Evolutionary conservation across 1,140 invertebrate genomes (phyloP), one percentile per base, ranked within the genome.

Genomic region (Cotesia vestalis): DNA sequence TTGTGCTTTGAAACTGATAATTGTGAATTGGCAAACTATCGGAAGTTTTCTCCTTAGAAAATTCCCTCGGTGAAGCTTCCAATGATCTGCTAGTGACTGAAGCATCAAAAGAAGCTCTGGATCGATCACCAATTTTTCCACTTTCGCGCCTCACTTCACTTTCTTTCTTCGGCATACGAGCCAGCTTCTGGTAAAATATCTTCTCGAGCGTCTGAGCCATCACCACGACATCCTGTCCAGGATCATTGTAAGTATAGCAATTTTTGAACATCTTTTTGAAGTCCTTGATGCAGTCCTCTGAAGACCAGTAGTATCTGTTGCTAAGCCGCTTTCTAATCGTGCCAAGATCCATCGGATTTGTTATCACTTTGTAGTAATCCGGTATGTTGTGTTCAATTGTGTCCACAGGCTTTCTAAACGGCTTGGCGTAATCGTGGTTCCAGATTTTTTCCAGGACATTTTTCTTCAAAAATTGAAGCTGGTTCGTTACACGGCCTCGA

Each of bases 261-360:
- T 99, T 99, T 74, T 94, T 96, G 84, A 99, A 99, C 96, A 99
- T 98, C 5, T 95, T 97, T 86, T 98, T 98, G 87, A 99, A 98
- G 86, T 99, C 98, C 80, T 97, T 92, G 73, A 99, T 96, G 87
- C 96, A 98, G 89, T 99, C 97, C 88, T 95, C 93, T 40, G 96
- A 95, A 79, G 93, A 94, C 90, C 94, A 96, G 84, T 99, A 99
- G 83, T 97, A 99, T 81, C 94, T 95, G 86, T 98, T 97, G 85
- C 99, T 98, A 75, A 99, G 88, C 52, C 98, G 91, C 85, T 98
- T 98, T 86, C 98, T 99, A 75, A 99, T 97, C 73, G 98, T 99
- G 61, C 95, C 96, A 84, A 99, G 89, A 89, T 99, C 98, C 98
- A 99, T 99, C 66, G 94, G 94, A 78, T 91, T 87, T 81, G 92